phyloP scores from a whole-genome alignment of 1,140 invertebrate genomes.

The Aphis craccivora region DNA sequence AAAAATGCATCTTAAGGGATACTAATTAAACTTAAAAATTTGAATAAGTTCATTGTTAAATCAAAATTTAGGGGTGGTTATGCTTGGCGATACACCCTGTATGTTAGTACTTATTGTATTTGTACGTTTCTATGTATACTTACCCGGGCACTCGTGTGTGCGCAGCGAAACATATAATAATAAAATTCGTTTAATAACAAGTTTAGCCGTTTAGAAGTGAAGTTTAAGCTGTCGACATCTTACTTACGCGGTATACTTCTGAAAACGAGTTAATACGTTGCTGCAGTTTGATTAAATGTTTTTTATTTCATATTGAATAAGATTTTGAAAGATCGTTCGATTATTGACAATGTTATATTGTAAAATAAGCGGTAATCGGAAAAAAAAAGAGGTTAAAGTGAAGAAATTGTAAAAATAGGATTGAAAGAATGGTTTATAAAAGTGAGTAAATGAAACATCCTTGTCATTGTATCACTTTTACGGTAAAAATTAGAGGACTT shows the following conservation, averaged over 20 bases:
- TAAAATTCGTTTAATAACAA: not conserved
- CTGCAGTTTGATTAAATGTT: not conserved
- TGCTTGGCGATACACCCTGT: too few relatives aligned
- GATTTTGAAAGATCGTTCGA: conserved; percentile 24
- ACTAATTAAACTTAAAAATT: too few relatives aligned
- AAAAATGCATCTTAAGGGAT: too few relatives aligned
- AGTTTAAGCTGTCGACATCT: not conserved
- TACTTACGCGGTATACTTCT: not conserved
- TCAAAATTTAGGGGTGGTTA: too few relatives aligned
- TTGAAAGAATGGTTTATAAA: conserved; percentile 26
- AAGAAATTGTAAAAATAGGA: not conserved
- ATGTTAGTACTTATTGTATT: too few relatives aligned
- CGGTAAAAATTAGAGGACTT: not conserved
- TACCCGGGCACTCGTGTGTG: too few relatives aligned
- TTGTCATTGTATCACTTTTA: not conserved
- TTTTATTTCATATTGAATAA: not conserved
- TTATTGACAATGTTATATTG: not conserved
- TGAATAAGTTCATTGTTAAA: too few relatives aligned
- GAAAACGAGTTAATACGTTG: not conserved
- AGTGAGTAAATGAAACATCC: not conserved
- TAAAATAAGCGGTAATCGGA: not conserved
- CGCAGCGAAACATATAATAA: too few relatives aligned
- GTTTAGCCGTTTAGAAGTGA: not conserved
- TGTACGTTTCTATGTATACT: too few relatives aligned
- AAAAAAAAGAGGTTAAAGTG: not conserved